phyloP scores from a whole-genome alignment of 2,113 vertebrate genomes.

The Chroicocephalus ridibundus region DNA sequence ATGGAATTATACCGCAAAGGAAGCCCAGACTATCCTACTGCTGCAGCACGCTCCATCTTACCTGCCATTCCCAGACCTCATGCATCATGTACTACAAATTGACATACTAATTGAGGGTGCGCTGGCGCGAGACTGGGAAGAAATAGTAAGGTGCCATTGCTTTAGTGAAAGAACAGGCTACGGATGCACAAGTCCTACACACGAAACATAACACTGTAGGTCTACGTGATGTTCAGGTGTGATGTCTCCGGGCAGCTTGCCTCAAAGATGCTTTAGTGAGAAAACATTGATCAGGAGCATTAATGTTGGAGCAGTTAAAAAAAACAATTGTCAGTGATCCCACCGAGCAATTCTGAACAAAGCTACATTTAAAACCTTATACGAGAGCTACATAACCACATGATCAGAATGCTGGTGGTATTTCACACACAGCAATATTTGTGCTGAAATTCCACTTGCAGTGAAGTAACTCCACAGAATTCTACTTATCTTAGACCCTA shows the following conservation, averaged over 20 bases:
- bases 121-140: background rate
- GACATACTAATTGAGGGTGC: background rate
- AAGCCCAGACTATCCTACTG: background rate
- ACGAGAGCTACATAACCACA: background rate
- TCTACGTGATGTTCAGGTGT: background rate
- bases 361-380: background rate
- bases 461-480: background rate
- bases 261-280: background rate
- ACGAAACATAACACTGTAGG: background rate
- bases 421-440: background rate
- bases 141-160: background rate
- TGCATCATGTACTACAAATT: rapidly evolving
- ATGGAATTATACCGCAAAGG: background rate
- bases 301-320: background rate
- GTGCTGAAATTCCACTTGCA: background rate
- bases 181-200: too few species aligned
- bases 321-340: background rate
- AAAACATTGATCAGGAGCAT: background rate
- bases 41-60: background rate
- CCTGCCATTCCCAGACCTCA: background rate
- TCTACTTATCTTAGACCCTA: background rate
- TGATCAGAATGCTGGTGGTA: background rate
- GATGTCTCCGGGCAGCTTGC: background rate
- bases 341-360: background rate
- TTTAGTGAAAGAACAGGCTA: background rate